Evolutionary conservation across 2,113 vertebrate species (phyloP).

Genomic region (Rhipidura dahli): DNA sequence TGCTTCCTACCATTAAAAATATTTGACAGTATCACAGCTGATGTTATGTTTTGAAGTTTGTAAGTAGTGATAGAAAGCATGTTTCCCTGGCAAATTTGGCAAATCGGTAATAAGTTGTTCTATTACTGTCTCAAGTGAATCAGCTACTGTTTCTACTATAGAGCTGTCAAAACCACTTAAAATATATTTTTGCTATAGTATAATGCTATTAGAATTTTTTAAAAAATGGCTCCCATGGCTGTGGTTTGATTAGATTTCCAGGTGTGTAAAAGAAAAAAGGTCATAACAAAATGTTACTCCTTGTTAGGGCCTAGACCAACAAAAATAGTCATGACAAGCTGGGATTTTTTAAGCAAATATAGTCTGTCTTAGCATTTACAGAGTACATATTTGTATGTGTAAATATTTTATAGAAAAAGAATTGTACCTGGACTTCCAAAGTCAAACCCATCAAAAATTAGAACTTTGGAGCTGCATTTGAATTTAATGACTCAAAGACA

Average conservation of each 20-base stretch:
- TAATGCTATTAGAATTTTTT: not conserved
- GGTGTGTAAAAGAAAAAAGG: not conserved
- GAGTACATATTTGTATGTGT: not conserved
- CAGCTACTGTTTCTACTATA: not conserved
- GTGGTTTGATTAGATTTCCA: not conserved
- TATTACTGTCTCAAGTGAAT: not conserved
- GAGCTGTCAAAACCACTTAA: not conserved
- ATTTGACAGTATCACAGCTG: not conserved
- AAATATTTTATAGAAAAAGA: not conserved
- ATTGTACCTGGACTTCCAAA: not conserved
- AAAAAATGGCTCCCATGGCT: not conserved
- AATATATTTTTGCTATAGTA: not conserved
- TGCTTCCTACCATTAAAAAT: not conserved
- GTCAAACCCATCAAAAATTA: not conserved
- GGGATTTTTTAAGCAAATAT: not conserved
- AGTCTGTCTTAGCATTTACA: not conserved
- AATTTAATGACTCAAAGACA: not conserved
- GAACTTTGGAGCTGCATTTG: not conserved
- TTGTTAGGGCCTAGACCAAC: not conserved
- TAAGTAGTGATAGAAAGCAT: not conserved
- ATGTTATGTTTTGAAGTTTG: not conserved
- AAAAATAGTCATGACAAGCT: not conserved
- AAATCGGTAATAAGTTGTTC: not conserved
- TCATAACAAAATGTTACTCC: not conserved
- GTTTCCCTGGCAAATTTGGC: not conserved